Evolutionary conservation across 2,888 invertebrate species (phyloP).

Genomic region (Pristionchus japonicus): DNA sequence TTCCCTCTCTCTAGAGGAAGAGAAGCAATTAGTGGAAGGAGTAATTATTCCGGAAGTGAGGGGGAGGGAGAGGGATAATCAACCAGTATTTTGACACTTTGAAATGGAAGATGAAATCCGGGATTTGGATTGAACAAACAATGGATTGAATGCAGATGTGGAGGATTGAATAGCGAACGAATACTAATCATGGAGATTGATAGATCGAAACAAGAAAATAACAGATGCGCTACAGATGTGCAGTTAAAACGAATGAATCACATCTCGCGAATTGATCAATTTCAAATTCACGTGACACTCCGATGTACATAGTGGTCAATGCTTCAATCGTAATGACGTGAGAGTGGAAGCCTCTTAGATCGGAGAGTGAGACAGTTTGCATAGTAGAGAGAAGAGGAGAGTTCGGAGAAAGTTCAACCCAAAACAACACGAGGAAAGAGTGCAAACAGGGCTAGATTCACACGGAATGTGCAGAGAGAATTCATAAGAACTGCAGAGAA

Average conservation of each 20-base stretch:
- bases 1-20: too few relatives aligned
- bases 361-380: neutral
- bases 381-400: neutral
- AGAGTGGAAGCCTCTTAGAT: neutral
- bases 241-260: neutral
- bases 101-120: neutral
- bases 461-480: neutral
- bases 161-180: neutral
- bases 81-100: neutral
- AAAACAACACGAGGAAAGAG: neutral
- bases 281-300: neutral
- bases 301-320: neutral
- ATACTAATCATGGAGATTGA: neutral
- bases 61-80: neutral
- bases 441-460: neutral
- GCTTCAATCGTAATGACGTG: neutral
- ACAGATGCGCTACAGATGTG: neutral
- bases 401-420: neutral
- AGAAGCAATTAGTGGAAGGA: neutral
- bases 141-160: neutral
- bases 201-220: neutral
- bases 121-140: neutral
- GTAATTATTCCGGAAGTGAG: neutral
- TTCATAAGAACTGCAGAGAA: slow-evolving; percentile 2
- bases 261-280: neutral